Evolutionary conservation across 2,888 invertebrate species (phyloP).

Genomic region (Caenorhabditis zanzibari): DNA sequence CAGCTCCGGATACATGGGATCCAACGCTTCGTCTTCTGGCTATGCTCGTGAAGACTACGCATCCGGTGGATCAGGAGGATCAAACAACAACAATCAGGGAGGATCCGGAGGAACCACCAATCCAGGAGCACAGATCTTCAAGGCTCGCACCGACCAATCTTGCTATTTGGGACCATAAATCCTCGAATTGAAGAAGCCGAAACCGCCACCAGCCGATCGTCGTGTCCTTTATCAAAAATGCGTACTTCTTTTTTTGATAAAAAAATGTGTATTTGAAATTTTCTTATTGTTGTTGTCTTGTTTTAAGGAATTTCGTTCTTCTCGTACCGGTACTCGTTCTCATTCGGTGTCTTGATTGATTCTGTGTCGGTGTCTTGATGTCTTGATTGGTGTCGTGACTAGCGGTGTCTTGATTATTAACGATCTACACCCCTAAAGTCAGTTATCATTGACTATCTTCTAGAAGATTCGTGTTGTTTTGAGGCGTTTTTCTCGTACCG

Average conservation of each 20-base stretch:
- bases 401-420: too few relatives aligned
- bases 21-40: constrained; percentile 60
- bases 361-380: too few relatives aligned
- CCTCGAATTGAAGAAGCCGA: constrained; percentile 7
- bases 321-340: too few relatives aligned
- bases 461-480: too few relatives aligned
- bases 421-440: too few relatives aligned
- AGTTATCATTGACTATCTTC: too few relatives aligned
- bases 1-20: constrained; percentile 62
- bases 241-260: constrained; percentile 22
- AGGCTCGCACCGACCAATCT: constrained; percentile 65
- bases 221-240: constrained; percentile 36
- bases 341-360: too few relatives aligned
- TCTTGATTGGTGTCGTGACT: too few relatives aligned
- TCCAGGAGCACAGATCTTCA: constrained; percentile 62
- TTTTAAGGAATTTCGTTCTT: too few relatives aligned
- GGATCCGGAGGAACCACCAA: constrained; percentile 44
- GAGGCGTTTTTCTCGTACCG: too few relatives aligned
- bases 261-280: constrained; percentile 20
- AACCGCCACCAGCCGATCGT: constrained; percentile 42
- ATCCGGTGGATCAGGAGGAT: constrained; percentile 40
- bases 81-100: constrained; percentile 27
- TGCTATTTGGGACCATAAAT: constrained; percentile 43
- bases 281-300: constrained; percentile 7
- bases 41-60: constrained; percentile 62